Conservation (phyloP, 2,888 invertebrate species). For the Rhopalosiphum nymphaeae region DNA sequence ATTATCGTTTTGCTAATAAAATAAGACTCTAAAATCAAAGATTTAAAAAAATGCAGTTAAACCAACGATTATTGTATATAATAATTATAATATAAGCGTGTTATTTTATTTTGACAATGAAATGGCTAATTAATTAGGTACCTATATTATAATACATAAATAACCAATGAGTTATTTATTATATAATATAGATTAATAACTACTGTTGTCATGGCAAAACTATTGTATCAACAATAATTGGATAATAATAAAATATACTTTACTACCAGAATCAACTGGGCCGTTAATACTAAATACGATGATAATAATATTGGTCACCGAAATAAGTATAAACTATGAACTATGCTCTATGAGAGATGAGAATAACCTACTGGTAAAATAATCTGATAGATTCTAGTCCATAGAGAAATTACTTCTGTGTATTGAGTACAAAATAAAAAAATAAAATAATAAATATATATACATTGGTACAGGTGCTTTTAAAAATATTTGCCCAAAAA, state of each 20-base stretch:
- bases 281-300: too few relatives aligned
- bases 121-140: background rate
- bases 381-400: too few relatives aligned
- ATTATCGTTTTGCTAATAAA: background rate
- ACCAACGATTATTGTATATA: background rate
- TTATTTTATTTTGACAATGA: background rate
- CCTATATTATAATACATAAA: background rate
- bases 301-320: too few relatives aligned
- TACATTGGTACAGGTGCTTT: background rate
- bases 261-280: too few relatives aligned
- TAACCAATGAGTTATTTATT: background rate
- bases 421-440: background rate
- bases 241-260: too few relatives aligned
- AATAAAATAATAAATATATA: background rate
- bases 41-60: background rate
- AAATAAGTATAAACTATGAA: too few relatives aligned
- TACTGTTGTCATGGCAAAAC: background rate
- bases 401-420: too few relatives aligned
- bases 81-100: background rate
- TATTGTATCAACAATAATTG: background rate
- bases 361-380: too few relatives aligned
- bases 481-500: background rate
- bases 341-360: too few relatives aligned
- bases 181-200: background rate
- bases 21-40: background rate